Evolutionary conservation across 2,113 vertebrate genomes (phyloP), one percentile per base, ranked within the genome.

Genomic region (Atrichornis clamosus): DNA sequence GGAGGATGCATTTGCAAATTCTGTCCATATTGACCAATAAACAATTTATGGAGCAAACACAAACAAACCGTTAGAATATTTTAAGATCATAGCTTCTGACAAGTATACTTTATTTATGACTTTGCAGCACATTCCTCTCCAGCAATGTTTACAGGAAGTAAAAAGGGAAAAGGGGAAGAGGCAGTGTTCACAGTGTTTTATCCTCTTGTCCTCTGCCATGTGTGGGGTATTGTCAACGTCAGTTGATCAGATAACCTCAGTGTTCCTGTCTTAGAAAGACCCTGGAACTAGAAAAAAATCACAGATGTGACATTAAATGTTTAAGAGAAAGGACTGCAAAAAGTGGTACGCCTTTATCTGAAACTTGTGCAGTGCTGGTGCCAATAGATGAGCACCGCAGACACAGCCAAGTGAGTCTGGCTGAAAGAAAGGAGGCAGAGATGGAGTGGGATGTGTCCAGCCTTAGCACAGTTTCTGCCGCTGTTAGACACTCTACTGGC

Each of bases 91-190:
- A 89, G 86, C 94, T 98, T 97, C 94, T 97, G 95, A 97, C 97
- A 97, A 96, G 83, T 93, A 96, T 98, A 95, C 91, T 98, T 97
- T 98, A 97, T 98, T 98, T 97, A 97, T 98, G 95, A 98, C 55
- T 93, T 30, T 90, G 94, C 92, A 94, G 95, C 91, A 89, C 69
- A 91, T 52, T 97, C 91, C 96, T 89, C 89, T 96, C 74, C 94
- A 94, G 83, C 72, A 90, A 95, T 76, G 69, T 64, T 88, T 93
- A 96, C 89, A 87, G 42, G 41, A 94, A 75, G 44, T 62, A 49
- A 60, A 89, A 93, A 58, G 37, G 23, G 44, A 59, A 75, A 63
- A 41, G 26, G 13, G 41, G 10, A 92, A 67, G 50, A 83, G 13
- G 42, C 64, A 78, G 24, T 30, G 33, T 87, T 91, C 73, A 56